Conservation (phyloP, 2,888 invertebrate species). For the Tortrix viridana region DNA sequence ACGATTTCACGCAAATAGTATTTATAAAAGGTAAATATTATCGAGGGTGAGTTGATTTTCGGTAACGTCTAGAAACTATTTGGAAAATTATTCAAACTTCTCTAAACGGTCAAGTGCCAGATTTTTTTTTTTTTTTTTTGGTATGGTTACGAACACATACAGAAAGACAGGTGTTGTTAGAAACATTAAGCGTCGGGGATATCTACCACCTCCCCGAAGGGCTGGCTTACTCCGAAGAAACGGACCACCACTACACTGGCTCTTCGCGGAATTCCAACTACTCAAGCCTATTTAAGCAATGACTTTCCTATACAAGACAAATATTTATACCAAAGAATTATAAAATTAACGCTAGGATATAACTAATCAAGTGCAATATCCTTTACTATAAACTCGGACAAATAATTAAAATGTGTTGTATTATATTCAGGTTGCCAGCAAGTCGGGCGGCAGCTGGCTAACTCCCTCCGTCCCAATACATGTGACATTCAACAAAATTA, state of each 20-base stretch:
- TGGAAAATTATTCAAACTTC: constrained; percentile 45
- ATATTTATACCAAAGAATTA: no score
- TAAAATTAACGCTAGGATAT: no score
- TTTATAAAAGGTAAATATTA: no score
- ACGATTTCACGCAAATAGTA: no score
- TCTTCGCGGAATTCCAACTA: no score
- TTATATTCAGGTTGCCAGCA: constrained; percentile 16
- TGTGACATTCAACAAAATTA: constrained; percentile 8
- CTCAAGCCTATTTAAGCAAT: no score
- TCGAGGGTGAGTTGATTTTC: no score
- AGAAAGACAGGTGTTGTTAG: constrained; percentile 63
- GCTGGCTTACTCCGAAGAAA: constrained; percentile 75
- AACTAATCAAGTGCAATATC: no score
- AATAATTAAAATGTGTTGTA: no score
- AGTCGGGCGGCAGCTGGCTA: constrained; percentile 13
- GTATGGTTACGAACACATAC: constrained; percentile 66
- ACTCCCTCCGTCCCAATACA: constrained; percentile 3
- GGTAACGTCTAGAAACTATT: no score
- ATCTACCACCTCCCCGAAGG: constrained; percentile 62
- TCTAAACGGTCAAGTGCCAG: constrained; percentile 75
- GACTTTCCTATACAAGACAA: no score
- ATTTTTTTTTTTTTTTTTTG: constrained; percentile 65
- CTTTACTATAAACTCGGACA: no score
- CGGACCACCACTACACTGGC: constrained; percentile 54
- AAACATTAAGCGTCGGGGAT: constrained; percentile 57